Percentiles rank a stretch among this genome's conserved stretches.
These are phyloP conservation scores for Melanotaenia maccullochi DNA, from an alignment of 2,797 vertebrate species.

Conservation along the genomic window DNA sequence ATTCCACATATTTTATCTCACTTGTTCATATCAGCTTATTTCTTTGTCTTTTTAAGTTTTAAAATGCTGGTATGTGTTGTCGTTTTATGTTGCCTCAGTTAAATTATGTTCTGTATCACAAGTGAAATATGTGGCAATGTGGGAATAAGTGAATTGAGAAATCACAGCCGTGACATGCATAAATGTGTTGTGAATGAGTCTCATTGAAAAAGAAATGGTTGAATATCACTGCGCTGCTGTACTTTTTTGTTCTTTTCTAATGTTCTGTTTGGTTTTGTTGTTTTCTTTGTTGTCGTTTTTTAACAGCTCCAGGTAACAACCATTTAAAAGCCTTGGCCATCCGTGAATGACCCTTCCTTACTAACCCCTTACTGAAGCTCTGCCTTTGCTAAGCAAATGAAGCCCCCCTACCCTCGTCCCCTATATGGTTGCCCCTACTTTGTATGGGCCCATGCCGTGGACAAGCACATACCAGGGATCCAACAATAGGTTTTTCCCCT, in stretches of 20 bases:
- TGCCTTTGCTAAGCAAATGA: slow-evolving; percentile 87
- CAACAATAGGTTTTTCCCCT: slow-evolving; percentile 85
- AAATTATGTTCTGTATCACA: slow-evolving; percentile 82
- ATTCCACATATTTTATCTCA: slow-evolving; percentile 83
- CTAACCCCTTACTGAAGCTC: slow-evolving; percentile 88
- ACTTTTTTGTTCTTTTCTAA: slow-evolving; percentile 86
- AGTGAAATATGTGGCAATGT: slow-evolving; percentile 86
- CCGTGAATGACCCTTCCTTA: slow-evolving; percentile 88
- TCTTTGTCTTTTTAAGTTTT: slow-evolving; percentile 76
- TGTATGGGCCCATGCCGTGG: slow-evolving; percentile 84
- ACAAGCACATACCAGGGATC: slow-evolving; percentile 85
- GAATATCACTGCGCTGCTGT: slow-evolving; percentile 87
- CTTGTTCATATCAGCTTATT: slow-evolving; percentile 82
- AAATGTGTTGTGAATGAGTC: slow-evolving; percentile 80
- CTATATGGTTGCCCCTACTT: slow-evolving; percentile 84
- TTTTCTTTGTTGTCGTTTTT: slow-evolving; percentile 88
- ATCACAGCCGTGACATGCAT: slow-evolving; percentile 76
- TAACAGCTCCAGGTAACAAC: slow-evolving; percentile 93
- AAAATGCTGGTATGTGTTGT: slow-evolving; percentile 79
- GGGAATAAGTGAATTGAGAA: slow-evolving; percentile 75
- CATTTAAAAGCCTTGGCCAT: slow-evolving; percentile 90
- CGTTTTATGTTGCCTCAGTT: slow-evolving; percentile 81
- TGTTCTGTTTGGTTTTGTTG: slow-evolving; percentile 88
- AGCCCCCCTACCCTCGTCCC: slow-evolving; percentile 82
- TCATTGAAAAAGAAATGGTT: slow-evolving; percentile 83